These are phyloP conservation scores for Prunella himalayana DNA, from an alignment of 2,113 vertebrate species.

Conservation along the genomic window DNA sequence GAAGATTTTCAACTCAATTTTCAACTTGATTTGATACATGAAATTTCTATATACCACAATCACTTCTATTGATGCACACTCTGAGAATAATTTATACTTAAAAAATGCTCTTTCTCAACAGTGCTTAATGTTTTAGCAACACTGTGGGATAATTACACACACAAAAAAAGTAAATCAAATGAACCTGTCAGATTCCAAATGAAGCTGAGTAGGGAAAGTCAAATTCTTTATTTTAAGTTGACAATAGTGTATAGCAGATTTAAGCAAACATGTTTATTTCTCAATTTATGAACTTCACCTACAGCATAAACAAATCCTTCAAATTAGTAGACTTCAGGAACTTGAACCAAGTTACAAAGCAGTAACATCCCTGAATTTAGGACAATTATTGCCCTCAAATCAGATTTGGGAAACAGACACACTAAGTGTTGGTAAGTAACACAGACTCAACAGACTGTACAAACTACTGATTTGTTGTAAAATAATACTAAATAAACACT, in stretches of 20 bases:
- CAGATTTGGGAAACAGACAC: neutral
- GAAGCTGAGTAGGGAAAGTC: neutral
- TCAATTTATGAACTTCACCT: neutral
- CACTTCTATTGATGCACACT: neutral
- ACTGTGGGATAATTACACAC: neutral
- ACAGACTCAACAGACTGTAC: neutral
- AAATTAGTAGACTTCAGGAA: neutral
- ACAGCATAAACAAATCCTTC: neutral
- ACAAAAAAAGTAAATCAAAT: neutral
- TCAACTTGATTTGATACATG: neutral
- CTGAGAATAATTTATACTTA: neutral
- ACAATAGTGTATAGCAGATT: neutral
- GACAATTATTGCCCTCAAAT: neutral
- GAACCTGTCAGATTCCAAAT: neutral
- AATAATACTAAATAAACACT: neutral
- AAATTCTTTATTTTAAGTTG: neutral
- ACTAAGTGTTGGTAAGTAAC: neutral
- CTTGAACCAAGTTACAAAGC: neutral
- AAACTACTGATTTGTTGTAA: neutral
- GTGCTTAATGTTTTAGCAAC: neutral
- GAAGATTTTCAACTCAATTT: neutral
- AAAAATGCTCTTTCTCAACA: neutral
- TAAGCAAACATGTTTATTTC: neutral
- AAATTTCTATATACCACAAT: neutral
- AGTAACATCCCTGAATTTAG: neutral